Conservation (phyloP, 2,888 invertebrate genomes). For the Nymphalis polychloros region DNA sequence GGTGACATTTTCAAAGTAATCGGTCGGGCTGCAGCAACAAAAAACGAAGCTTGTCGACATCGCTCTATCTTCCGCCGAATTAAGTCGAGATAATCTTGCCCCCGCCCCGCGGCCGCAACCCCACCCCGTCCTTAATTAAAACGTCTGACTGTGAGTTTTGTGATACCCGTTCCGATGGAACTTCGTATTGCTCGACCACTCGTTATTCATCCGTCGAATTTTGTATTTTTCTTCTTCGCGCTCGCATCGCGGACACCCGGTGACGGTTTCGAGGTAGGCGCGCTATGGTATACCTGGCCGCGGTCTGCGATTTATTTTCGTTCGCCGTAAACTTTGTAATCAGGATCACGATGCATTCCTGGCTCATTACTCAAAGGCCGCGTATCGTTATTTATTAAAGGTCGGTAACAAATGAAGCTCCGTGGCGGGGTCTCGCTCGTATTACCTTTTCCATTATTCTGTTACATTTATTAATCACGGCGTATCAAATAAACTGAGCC, state of each 20-base stretch:
- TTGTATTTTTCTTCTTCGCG: not conserved
- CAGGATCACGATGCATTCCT: constrained; percentile 48
- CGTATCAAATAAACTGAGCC: constrained; percentile 25
- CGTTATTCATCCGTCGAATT: constrained; percentile 12
- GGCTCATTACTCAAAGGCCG: constrained; percentile 45
- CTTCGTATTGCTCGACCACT: constrained; percentile 2
- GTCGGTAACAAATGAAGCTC: constrained; percentile 44
- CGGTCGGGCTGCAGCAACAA: constrained; percentile 31
- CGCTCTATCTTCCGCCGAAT: constrained; percentile 48
- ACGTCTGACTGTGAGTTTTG: constrained; percentile 47
- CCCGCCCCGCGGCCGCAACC: constrained; percentile 36
- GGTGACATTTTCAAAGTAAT: constrained; percentile 28
- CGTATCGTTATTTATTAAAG: constrained; percentile 42
- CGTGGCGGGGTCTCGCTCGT: constrained; percentile 32
- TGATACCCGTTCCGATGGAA: constrained; percentile 25
- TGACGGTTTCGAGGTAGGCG: constrained; percentile 3
- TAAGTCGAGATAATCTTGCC: constrained; percentile 51
- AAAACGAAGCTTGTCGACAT: constrained; percentile 39
- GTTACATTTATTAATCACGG: constrained; percentile 37
- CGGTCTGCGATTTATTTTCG: constrained; percentile 27
- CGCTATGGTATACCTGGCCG: constrained; percentile 18
- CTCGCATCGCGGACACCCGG: not conserved
- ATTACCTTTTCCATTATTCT: constrained; percentile 43
- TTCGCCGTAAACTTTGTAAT: constrained; percentile 42
- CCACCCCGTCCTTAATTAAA: constrained; percentile 55